These are phyloP conservation scores for Cygnus buccinator DNA, from an alignment of 2,113 vertebrate species.

Conservation along the genomic window DNA sequence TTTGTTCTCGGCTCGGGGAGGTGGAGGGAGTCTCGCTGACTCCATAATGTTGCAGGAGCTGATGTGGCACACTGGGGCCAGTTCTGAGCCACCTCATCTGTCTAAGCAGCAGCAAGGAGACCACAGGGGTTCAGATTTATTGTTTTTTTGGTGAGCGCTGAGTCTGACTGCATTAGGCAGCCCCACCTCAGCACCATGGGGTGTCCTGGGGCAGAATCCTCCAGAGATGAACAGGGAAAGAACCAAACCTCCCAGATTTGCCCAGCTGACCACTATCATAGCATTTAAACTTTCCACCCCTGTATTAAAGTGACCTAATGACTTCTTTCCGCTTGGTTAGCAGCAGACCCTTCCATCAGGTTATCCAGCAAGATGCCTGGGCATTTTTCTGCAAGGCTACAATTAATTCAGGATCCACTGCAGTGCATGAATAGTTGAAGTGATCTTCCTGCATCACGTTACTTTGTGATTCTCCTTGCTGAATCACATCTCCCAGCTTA, in stretches of 20 bases:
- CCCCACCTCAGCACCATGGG: neutral
- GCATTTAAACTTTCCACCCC: neutral
- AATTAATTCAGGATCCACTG: slow-evolving; percentile 69
- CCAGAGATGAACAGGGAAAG: neutral
- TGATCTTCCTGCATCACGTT: neutral
- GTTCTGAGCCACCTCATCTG: neutral
- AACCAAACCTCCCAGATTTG: neutral
- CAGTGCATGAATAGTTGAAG: slow-evolving; percentile 60
- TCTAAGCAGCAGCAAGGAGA: neutral
- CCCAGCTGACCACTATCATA: neutral
- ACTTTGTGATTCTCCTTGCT: slow-evolving; percentile 28
- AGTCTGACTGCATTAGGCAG: neutral
- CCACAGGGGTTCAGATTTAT: neutral
- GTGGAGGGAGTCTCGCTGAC: neutral
- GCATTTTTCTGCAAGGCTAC: slow-evolving; percentile 65
- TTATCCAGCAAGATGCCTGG: slow-evolving; percentile 56
- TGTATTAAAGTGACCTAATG: slow-evolving; percentile 41
- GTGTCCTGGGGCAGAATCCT: neutral
- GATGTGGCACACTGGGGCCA: neutral
- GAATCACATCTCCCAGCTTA: slow-evolving; percentile 4
- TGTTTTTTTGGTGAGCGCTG: neutral
- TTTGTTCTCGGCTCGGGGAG: neutral
- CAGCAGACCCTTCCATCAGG: slow-evolving; percentile 60
- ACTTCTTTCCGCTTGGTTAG: slow-evolving; percentile 45
- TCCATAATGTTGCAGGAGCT: slow-evolving; percentile 19